Conservation (phyloP, 92 coral and sea anemone species). For the Phenganax subtilis region DNA sequence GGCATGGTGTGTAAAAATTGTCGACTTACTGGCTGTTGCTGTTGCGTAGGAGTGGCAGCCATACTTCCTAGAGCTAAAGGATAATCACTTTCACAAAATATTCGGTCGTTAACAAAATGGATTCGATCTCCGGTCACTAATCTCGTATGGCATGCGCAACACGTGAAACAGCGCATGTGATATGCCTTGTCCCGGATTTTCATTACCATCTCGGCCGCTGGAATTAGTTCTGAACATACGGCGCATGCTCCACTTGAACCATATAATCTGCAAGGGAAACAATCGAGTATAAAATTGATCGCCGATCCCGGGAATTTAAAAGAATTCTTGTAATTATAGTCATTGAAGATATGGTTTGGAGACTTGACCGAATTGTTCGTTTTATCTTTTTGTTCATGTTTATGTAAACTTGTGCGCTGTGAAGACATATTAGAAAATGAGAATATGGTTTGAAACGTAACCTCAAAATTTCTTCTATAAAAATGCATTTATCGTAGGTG, state of each 20-base stretch:
- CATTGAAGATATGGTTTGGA: no score
- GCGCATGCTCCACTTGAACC: constrained; percentile 99
- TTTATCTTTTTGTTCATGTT: no score
- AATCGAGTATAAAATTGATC: no score
- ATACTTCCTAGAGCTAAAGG: constrained; percentile 48
- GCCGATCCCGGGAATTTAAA: no score
- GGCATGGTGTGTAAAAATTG: background rate
- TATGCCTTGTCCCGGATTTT: constrained; percentile 95
- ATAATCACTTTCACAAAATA: constrained; percentile 94
- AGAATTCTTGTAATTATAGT: no score
- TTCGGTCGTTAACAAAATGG: constrained; percentile 89
- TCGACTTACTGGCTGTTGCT: constrained; percentile 33
- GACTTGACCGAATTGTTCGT: no score
- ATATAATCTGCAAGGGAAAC: constrained; percentile 67
- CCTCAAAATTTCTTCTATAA: no score
- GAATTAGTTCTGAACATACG: constrained; percentile 85
- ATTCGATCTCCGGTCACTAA: constrained; percentile 96
- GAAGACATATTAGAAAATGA: no score
- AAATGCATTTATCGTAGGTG: no score
- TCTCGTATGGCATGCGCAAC: constrained; percentile 90
- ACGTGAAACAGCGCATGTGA: constrained; percentile 86
- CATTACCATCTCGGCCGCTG: constrained; percentile 98
- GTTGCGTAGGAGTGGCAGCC: constrained; percentile 22
- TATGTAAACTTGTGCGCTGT: no score
- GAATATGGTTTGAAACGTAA: no score